These are phyloP conservation scores for Apteryx owenii DNA, from an alignment of 2,113 vertebrate genomes.

Conservation along the genomic window DNA sequence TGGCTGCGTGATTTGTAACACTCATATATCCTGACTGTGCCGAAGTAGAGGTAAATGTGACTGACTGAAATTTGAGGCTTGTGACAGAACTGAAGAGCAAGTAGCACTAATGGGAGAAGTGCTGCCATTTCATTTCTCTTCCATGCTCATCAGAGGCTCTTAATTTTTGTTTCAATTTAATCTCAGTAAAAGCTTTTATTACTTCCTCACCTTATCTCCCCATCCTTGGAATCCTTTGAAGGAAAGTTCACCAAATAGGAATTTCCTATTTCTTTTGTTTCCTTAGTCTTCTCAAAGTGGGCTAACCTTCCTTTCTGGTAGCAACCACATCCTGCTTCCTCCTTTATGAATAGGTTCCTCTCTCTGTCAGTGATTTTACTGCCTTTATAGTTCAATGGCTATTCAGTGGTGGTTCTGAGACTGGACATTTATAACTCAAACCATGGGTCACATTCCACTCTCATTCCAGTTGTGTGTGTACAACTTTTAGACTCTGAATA, in stretches of 20 bases:
- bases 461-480: not conserved
- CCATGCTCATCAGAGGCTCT: not conserved
- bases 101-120: not conserved
- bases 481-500: not conserved
- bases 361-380: not conserved
- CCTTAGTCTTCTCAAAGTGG: not conserved
- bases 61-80: not conserved
- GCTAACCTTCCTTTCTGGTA: not conserved
- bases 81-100: not conserved
- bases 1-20: not conserved
- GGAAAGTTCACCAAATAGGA: not conserved
- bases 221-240: slow-evolving; percentile 9
- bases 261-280: not conserved
- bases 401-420: not conserved
- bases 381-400: not conserved
- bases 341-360: not conserved
- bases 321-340: not conserved
- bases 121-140: not conserved
- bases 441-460: not conserved
- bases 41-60: not conserved
- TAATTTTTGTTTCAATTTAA: slow-evolving; percentile 31
- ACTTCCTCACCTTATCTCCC: not conserved
- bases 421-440: not conserved
- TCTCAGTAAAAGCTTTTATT: slow-evolving; percentile 17
- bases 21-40: not conserved